These are phyloP conservation scores for Micropoecilia bifurca DNA, from an alignment of 2,797 vertebrate genomes.

Conservation along the genomic window DNA sequence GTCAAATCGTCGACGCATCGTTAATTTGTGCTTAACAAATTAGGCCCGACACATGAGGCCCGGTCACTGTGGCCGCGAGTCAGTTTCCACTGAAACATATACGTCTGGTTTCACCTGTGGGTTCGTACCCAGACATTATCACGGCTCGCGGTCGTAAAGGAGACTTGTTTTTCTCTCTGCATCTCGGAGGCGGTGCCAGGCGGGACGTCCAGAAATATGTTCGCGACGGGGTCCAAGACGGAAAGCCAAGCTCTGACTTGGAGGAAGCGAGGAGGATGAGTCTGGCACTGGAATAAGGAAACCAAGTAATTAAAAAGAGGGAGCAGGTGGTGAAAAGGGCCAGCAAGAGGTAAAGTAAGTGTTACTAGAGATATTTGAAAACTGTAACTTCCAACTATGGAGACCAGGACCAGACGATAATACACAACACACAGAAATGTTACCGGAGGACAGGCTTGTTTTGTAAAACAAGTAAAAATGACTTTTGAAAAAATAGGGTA, in stretches of 20 bases:
- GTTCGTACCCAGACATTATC: neutral
- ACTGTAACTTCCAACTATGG: neutral
- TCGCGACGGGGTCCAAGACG: neutral
- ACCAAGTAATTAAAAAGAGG: neutral
- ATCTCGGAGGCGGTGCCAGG: neutral
- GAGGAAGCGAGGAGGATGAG: neutral
- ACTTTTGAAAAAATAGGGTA: neutral
- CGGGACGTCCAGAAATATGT: neutral
- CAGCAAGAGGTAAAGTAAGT: neutral
- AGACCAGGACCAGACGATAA: neutral
- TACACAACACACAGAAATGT: neutral
- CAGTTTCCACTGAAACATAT: neutral
- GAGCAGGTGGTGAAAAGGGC: neutral
- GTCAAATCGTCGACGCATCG: conserved; percentile 17
- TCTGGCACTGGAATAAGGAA: neutral
- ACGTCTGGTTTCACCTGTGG: neutral
- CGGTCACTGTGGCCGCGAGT: neutral
- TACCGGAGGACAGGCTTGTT: neutral
- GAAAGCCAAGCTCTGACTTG: neutral
- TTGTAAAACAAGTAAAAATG: neutral
- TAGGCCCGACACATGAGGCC: conserved; percentile 23
- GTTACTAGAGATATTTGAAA: neutral
- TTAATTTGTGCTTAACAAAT: conserved; percentile 22
- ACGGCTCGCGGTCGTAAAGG: neutral
- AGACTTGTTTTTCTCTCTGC: neutral